Conservation (phyloP, 92 coral and sea anemone genomes). For the Montipora capitata region DNA sequence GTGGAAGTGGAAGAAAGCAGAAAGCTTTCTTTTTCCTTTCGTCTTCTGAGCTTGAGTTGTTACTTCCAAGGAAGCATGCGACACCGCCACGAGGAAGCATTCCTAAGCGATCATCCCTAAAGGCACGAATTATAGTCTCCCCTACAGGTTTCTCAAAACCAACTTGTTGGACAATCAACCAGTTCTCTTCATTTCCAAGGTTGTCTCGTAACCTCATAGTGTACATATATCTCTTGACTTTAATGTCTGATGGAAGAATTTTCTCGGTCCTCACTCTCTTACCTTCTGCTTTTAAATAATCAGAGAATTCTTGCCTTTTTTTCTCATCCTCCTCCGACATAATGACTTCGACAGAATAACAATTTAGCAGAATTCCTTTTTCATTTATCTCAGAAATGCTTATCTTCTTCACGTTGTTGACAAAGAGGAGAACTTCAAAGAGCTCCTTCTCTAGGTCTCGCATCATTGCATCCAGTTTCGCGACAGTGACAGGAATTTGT, state of each 20-base stretch:
- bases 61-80: slow-evolving; percentile 71
- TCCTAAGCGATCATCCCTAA: slow-evolving; percentile 65
- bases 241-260: slow-evolving; percentile 42
- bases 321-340: slow-evolving; percentile 60
- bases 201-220: slow-evolving; percentile 60
- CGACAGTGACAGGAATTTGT: not conserved
- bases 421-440: slow-evolving; percentile 78
- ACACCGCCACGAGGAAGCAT: slow-evolving; percentile 95
- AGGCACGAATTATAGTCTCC: slow-evolving; percentile 46
- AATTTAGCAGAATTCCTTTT: slow-evolving; percentile 30
- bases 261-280: slow-evolving; percentile 40
- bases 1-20: slow-evolving; percentile 87
- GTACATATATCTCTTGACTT: slow-evolving; percentile 68
- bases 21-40: slow-evolving; percentile 43
- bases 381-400: slow-evolving; percentile 63
- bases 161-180: slow-evolving; percentile 83
- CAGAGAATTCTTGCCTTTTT: slow-evolving; percentile 59
- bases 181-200: slow-evolving; percentile 68
- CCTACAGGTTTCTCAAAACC: slow-evolving; percentile 68
- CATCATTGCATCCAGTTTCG: slow-evolving; percentile 59
- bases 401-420: slow-evolving; percentile 81
- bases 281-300: slow-evolving; percentile 24
- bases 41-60: not conserved
- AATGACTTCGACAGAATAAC: slow-evolving; percentile 55
- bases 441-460: slow-evolving; percentile 66